These are phyloP conservation scores for Odontesthes bonariensis DNA, from an alignment of 2,113 vertebrate species.

Conservation along the genomic window DNA sequence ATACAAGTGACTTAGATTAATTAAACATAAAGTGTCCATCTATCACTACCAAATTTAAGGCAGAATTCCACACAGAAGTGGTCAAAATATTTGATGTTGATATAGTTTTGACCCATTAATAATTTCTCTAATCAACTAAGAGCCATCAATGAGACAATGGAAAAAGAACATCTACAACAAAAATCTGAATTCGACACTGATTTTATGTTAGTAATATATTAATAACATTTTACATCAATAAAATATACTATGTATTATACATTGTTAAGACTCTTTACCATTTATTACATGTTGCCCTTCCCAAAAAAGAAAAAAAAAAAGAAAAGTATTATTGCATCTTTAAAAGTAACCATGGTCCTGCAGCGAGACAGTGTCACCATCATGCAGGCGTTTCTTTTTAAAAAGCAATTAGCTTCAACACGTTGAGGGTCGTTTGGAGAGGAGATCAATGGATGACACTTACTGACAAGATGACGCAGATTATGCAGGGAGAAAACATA, in stretches of 20 bases:
- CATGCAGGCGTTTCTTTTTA: conserved; percentile 45
- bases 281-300: conserved; percentile 79
- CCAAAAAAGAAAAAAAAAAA: conserved; percentile 75
- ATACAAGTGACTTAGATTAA: conserved; percentile 67
- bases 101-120: conserved; percentile 70
- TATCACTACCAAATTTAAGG: conserved; percentile 77
- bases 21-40: conserved; percentile 70
- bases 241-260: conserved; percentile 83
- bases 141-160: conserved; percentile 68
- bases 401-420: conserved; percentile 64
- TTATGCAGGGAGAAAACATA: conserved; percentile 47
- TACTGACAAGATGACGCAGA: conserved; percentile 59
- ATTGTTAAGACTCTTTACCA: conserved; percentile 74
- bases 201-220: conserved; percentile 77
- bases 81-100: conserved; percentile 68
- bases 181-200: conserved; percentile 67
- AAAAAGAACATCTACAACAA: conserved; percentile 71
- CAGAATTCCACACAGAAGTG: conserved; percentile 72
- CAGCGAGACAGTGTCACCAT: conserved; percentile 40
- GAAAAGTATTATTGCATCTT: conserved; percentile 84
- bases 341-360: conserved; percentile 72
- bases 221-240: conserved; percentile 80
- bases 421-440: conserved; percentile 53
- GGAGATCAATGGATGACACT: conserved; percentile 70
- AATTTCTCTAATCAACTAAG: conserved; percentile 68